These are phyloP conservation scores for Torymus auratus DNA, from an alignment of 2,888 invertebrate species.

Conservation along the genomic window DNA sequence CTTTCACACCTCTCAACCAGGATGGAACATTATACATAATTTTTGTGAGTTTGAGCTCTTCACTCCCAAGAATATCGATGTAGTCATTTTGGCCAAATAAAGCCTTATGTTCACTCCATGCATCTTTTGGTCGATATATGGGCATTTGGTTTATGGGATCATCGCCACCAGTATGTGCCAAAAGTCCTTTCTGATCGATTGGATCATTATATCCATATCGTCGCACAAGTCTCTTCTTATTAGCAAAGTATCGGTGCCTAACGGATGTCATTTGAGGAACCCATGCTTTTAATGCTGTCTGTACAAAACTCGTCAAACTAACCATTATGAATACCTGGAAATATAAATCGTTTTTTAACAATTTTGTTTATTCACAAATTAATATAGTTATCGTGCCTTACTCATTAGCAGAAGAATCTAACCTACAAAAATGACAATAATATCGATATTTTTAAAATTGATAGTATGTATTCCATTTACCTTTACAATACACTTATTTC, in stretches of 20 bases:
- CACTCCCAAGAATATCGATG: constrained; percentile 95
- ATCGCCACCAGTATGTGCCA: constrained; percentile 82
- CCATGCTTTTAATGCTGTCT: constrained; percentile 60
- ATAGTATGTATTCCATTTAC: too few relatives aligned
- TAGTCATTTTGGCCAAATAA: constrained; percentile 98
- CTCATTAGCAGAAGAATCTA: neutral
- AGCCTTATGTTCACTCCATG: constrained; percentile 87
- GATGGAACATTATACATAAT: constrained; percentile 90
- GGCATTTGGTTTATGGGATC: constrained; percentile 81
- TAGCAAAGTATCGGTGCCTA: constrained; percentile 81
- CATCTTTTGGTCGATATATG: constrained; percentile 84
- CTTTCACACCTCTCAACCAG: constrained; percentile 93
- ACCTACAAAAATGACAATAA: neutral
- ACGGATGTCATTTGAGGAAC: constrained; percentile 76
- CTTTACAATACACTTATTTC: too few relatives aligned
- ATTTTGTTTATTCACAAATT: neutral
- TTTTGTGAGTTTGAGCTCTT: constrained; percentile 88
- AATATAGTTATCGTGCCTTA: neutral
- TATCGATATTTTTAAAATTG: too few relatives aligned
- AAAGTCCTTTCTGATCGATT: constrained; percentile 82
- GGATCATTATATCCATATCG: constrained; percentile 86
- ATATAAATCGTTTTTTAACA: neutral
- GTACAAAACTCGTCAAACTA: constrained; percentile 35
- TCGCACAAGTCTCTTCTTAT: constrained; percentile 77
- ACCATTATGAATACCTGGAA: constrained; percentile 42